These are phyloP conservation scores for Scomber colias DNA, from an alignment of 2,113 vertebrate species.

Conservation along the genomic window DNA sequence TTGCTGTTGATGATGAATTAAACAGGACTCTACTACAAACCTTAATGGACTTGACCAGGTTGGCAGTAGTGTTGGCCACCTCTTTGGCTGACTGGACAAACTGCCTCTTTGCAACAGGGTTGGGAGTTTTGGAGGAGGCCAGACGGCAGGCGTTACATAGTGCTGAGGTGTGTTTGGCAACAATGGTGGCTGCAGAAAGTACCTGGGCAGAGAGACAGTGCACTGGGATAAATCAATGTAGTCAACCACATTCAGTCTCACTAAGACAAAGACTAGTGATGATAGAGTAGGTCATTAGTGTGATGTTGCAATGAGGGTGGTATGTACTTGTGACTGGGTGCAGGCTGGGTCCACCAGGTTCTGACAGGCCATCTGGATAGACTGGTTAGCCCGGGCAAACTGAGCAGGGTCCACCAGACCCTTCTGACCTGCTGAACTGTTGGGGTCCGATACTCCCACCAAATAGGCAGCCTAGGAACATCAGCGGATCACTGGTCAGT, in stretches of 20 bases:
- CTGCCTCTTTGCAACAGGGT: conserved; percentile 97
- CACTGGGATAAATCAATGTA: background rate
- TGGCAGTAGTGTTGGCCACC: conserved; percentile 98
- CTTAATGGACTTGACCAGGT: conserved; percentile 99
- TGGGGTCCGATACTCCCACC: conserved; percentile 94
- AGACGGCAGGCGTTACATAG: conserved; percentile 97
- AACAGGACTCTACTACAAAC: conserved; percentile 66
- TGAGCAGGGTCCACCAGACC: conserved; percentile 96
- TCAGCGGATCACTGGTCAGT: conserved; percentile 7
- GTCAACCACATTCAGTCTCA: background rate
- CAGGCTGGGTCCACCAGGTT: conserved; percentile 96
- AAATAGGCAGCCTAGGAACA: conserved; percentile 91
- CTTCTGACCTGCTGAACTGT: conserved; percentile 95
- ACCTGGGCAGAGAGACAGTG: conserved; percentile 83
- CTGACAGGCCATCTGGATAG: conserved; percentile 99
- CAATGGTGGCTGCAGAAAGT: conserved; percentile 96
- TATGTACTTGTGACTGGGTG: conserved; percentile 94
- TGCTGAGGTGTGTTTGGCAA: conserved; percentile 97
- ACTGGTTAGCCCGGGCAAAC: conserved; percentile 97
- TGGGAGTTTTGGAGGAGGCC: conserved; percentile 93
- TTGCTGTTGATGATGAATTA: background rate
- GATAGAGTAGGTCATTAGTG: background rate
- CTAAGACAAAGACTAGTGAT: background rate
- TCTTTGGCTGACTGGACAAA: conserved; percentile 99
- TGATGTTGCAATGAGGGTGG: background rate